These are phyloP conservation scores for Crioceris asparagi DNA, from an alignment of 2,888 invertebrate genomes.

Conservation along the genomic window DNA sequence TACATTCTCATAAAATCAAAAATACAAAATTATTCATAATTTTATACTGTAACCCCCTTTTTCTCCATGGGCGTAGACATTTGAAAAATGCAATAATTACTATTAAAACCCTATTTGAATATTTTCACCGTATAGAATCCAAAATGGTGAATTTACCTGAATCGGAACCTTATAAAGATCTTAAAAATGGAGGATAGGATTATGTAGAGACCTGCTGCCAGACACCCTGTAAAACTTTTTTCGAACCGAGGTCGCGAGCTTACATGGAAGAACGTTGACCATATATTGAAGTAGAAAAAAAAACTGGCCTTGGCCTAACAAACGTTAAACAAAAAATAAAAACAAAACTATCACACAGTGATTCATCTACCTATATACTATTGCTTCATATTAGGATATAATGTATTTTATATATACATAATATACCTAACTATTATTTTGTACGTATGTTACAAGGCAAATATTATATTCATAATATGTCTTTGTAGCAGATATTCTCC, in stretches of 20 bases:
- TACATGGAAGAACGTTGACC: slow-evolving; percentile 37
- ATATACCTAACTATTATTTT: slow-evolving; percentile 19
- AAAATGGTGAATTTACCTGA: too few species aligned
- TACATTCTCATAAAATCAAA: too few species aligned
- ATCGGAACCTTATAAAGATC: too few species aligned
- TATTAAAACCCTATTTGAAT: slow-evolving; percentile 6
- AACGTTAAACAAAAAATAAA: slow-evolving; percentile 32
- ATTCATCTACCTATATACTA: slow-evolving; percentile 30
- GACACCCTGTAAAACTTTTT: not conserved
- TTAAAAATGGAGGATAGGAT: too few species aligned
- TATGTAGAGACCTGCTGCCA: too few species aligned
- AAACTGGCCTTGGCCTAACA: slow-evolving; percentile 38
- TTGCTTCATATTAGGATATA: slow-evolving; percentile 21
- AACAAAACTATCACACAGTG: slow-evolving; percentile 30
- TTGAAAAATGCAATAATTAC: slow-evolving; percentile 4
- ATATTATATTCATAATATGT: too few species aligned
- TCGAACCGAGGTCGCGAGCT: slow-evolving; percentile 15
- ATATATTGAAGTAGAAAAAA: slow-evolving; percentile 36
- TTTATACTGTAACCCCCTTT: too few species aligned
- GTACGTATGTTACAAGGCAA: too few species aligned
- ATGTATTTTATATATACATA: slow-evolving; percentile 23
- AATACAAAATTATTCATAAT: too few species aligned
- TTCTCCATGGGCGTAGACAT: too few species aligned
- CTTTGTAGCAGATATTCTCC: too few species aligned
- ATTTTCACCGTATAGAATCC: too few species aligned